Base-by-base conservation (phyloP, 2,797 vertebrate species). In the Lates japonicus region DNA sequence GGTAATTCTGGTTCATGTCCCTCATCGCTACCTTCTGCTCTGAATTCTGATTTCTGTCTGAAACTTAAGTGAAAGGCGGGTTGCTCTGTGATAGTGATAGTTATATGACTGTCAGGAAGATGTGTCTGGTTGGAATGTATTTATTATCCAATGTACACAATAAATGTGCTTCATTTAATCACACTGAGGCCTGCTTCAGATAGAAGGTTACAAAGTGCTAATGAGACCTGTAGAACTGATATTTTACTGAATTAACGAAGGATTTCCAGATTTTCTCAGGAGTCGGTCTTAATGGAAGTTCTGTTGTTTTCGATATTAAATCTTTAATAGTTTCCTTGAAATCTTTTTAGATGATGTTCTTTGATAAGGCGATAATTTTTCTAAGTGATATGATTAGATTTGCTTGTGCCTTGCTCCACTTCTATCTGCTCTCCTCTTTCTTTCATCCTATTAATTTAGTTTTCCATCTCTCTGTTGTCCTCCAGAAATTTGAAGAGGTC, bases 401-500 rank as follows among this genome's bases (percentile, higher is more conserved):
- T 58, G 3, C 51, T 44, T 37, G 2, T 42, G 20, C 37, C 19
- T 35, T 63, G 22, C 17, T 42, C 5, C 6, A 22, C 31, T 37
- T 58, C 13, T 29, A 14, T 25, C 31, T 16, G 22, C 29, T 42
- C 19, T 29, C 5, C 16, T 33, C 58, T 48, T 7, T 37, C 48
- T 60, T 37, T 49, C 29, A 41, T 55, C 2, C 1, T 52, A 19
- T 42, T 33, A 22, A 2, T 42, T 70, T 19, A 37, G 2, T n/a
- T 25, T 31, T 13, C 14, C 2, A 29, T 72, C 22, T 80, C 33
- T 76, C 52, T 78, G 8, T 63, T 42, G 3, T 69, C 31, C 46
- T 75, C 37, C 74, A 96, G 85, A 10, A 86, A 71, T 54, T 41
- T 85, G 57, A 87, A 74, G 42, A 90, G 80, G 71, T 70, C 85